Base-by-base conservation (phyloP, 2,113 vertebrate genomes). In the Muntiacus muntjak region DNA sequence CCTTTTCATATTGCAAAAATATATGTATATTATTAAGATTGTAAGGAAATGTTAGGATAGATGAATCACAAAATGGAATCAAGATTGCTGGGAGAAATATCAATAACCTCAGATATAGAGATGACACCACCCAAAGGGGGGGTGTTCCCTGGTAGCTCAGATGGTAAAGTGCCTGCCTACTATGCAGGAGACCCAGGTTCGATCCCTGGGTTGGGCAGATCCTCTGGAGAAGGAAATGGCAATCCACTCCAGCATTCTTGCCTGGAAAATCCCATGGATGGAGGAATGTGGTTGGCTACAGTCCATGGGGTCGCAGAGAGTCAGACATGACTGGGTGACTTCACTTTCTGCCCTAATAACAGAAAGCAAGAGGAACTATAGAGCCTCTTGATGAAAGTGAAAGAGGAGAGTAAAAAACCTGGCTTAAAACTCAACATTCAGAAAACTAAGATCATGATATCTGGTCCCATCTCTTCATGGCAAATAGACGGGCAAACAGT, bases 141-240 rank as follows among this genome's bases (percentile, higher is more conserved):
- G 7, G 10, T 3, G 1, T 21, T 36, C 33, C 2, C 64, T 71
- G n/a, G 64, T 71, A 71, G 64, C 64, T 71, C n/a, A 36, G 9
- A 36, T 1, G 2, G 64, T 71, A 71, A 71, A 71, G 9, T 36
- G 17, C 36, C 17, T 71, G n/a, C 64, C 4, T 71, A 36, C 64
- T 36, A 36, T 71, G 64, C 0, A 2, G 4, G 64, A 71, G 17
- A 71, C 9, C 17, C 0, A 0, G 33, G 64, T 71, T 71, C 0
- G 4, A 36, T 71, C 64, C n/a, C 17, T 11, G n/a, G 2, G n/a
- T 71, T 0, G 2, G 64, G n/a, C 36, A 36, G 64, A 71, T 36
- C n/a, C n/a, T 11, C n/a, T 71, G 64, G n/a, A 71, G n/a, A 71
- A 71, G 64, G 17, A 71, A 71, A 36, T 19, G 4, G 4, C 4